These are phyloP conservation scores for Lethrus apterus DNA, from an alignment of 1,140 invertebrate species.

Conservation along the genomic window DNA sequence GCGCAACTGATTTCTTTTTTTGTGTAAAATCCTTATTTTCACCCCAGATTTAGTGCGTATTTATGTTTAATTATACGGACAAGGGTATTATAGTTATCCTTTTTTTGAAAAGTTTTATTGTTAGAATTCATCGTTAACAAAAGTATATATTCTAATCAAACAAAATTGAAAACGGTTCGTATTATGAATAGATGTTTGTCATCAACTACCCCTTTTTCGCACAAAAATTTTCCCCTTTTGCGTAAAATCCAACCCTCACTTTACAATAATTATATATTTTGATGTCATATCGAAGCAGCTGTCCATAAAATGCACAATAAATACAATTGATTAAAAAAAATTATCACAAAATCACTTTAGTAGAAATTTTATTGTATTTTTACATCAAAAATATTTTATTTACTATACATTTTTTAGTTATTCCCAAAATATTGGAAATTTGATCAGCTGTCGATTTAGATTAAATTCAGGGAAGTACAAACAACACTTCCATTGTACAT, in stretches of 20 bases:
- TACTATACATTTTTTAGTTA: no score
- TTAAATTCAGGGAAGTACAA: no score
- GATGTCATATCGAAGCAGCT: constrained; percentile 34
- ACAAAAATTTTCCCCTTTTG: constrained; percentile 37
- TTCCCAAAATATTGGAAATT: no score
- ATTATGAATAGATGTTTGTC: constrained; percentile 32
- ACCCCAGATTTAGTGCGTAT: not conserved
- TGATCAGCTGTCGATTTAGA: constrained; percentile 6
- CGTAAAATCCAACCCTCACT: constrained; percentile 37
- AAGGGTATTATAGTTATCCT: no score
- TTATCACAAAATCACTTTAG: constrained; percentile 16
- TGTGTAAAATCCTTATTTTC: not conserved
- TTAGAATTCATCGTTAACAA: no score
- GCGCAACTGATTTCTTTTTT: not conserved
- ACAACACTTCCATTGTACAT: no score
- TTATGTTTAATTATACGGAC: not conserved
- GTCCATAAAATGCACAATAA: constrained; percentile 27
- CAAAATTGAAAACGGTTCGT: constrained; percentile 31
- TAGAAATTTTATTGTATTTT: constrained; percentile 11
- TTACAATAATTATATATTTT: constrained; percentile 41
- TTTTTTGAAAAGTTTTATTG: no score
- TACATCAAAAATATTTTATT: no score
- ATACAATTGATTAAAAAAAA: constrained; percentile 29
- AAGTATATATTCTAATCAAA: no score
- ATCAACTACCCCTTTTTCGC: constrained; percentile 30